phyloP scores from a whole-genome alignment of 2,797 vertebrate species.

The Anas capensis region DNA sequence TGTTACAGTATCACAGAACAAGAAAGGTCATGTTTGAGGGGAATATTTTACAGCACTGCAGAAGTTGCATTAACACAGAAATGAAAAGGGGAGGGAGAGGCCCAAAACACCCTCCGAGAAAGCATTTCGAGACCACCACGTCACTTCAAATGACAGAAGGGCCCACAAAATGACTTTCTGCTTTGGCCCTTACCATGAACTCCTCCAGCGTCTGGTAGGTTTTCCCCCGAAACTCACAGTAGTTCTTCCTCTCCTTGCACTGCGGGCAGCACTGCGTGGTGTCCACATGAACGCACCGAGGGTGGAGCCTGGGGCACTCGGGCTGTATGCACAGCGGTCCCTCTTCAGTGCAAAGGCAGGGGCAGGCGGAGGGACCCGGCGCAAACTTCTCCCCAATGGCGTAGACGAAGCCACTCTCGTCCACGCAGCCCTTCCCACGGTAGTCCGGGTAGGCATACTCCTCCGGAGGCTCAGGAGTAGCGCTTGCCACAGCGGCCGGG shows the following conservation, averaged over 20 bases:
- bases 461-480: slow-evolving; percentile 87
- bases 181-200: slow-evolving; percentile 91
- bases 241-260: slow-evolving; percentile 96
- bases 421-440: slow-evolving; percentile 97
- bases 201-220: slow-evolving; percentile 93
- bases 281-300: slow-evolving; percentile 95
- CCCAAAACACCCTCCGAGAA: background rate
- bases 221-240: slow-evolving; percentile 95
- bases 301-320: slow-evolving; percentile 95
- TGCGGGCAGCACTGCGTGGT: slow-evolving; percentile 96
- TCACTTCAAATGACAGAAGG: background rate
- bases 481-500: slow-evolving; percentile 79
- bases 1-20: background rate
- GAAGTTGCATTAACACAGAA: background rate
- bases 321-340: slow-evolving; percentile 94
- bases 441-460: slow-evolving; percentile 98
- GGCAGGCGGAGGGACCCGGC: slow-evolving; percentile 94
- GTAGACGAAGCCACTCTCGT: slow-evolving; percentile 97
- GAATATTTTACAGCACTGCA: background rate
- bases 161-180: background rate
- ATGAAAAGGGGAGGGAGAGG: background rate
- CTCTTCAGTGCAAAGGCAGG: slow-evolving; percentile 98
- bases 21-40: background rate
- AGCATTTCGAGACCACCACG: background rate
- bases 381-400: slow-evolving; percentile 96